Conservation (phyloP, 92 coral and sea anemone genomes). For the Parazoanthus darwini region DNA sequence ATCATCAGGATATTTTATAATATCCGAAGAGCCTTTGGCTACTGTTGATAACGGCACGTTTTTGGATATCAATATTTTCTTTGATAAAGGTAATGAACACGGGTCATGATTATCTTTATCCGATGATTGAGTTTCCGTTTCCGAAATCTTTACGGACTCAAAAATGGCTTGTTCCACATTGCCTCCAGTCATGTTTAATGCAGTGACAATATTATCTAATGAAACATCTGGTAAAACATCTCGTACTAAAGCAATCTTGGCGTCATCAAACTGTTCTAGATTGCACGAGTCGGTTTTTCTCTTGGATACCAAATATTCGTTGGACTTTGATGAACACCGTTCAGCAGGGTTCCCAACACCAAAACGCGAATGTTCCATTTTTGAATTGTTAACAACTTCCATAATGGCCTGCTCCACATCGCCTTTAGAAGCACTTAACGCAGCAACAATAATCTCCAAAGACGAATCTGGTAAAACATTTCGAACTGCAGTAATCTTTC, state of each 20-base stretch:
- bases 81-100: too few relatives aligned
- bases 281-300: neutral
- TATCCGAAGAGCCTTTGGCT: neutral
- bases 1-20: neutral
- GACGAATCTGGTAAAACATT: neutral
- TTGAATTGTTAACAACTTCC: neutral
- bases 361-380: neutral
- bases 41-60: neutral
- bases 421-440: neutral
- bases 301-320: neutral
- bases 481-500: neutral
- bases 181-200: constrained; percentile 2
- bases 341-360: neutral
- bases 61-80: neutral
- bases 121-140: neutral
- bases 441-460: constrained; percentile 6
- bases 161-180: constrained; percentile 32
- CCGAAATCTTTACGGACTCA: neutral
- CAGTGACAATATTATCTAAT: neutral
- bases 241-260: constrained; percentile 19
- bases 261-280: neutral
- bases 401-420: constrained; percentile 11
- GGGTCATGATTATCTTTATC: neutral
- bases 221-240: constrained; percentile 22
- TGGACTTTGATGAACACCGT: neutral